phyloP scores from a whole-genome alignment of 2,797 vertebrate species.

The Melanotaenia maccullochi region DNA sequence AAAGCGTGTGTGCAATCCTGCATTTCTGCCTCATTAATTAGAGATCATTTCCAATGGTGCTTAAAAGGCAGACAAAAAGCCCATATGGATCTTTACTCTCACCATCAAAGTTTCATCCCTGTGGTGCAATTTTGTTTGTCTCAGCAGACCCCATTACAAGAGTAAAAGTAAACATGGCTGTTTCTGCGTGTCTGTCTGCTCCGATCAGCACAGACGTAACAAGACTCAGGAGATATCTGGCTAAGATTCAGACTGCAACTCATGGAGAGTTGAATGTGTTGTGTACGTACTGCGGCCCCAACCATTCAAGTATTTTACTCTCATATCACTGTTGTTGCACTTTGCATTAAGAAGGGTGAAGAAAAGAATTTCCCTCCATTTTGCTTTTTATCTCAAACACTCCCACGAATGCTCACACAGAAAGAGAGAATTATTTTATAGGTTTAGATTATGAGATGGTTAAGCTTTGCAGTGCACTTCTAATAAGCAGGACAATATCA shows the following conservation, averaged over 20 bases:
- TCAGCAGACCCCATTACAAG: slow-evolving; percentile 50
- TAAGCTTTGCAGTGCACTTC: slow-evolving; percentile 29
- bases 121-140: slow-evolving; percentile 52
- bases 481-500: slow-evolving; percentile 45
- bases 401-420: not conserved
- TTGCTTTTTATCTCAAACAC: slow-evolving; percentile 41
- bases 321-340: slow-evolving; percentile 38
- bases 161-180: slow-evolving; percentile 56
- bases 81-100: slow-evolving; percentile 39
- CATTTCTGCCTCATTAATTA: slow-evolving; percentile 54
- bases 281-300: slow-evolving; percentile 5
- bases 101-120: slow-evolving; percentile 49
- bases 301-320: slow-evolving; percentile 7
- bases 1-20: slow-evolving; percentile 15
- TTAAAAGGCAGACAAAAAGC: slow-evolving; percentile 16
- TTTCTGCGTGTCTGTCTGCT: slow-evolving; percentile 36
- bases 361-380: not conserved
- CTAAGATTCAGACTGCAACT: slow-evolving; percentile 36
- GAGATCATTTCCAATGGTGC: slow-evolving; percentile 32
- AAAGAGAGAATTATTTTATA: slow-evolving; percentile 32
- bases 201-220: slow-evolving; percentile 51
- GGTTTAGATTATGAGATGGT: slow-evolving; percentile 41
- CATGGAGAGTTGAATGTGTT: not conserved
- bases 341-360: slow-evolving; percentile 52
- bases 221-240: slow-evolving; percentile 65